Percentiles rank a stretch among this genome's conserved stretches.
Evolutionary conservation across 2,888 invertebrate species (phyloP).

Genomic region (Melikaiella ostensackeni): DNA sequence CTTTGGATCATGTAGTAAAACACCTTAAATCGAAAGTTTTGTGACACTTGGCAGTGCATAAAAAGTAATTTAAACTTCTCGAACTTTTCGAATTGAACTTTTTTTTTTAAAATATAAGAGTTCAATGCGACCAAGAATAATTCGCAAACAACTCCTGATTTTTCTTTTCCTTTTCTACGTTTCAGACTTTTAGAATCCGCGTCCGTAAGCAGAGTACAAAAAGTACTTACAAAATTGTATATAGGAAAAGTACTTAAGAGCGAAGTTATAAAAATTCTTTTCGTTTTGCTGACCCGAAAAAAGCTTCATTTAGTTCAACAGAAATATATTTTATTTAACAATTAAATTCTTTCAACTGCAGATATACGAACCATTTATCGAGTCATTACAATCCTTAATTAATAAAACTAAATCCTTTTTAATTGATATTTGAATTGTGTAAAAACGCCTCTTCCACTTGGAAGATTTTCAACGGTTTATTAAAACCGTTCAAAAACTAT

Average conservation of each 20-base stretch:
- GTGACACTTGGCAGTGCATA: not conserved
- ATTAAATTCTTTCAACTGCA: conserved; percentile 2
- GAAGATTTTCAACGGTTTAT: not conserved
- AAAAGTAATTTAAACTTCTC: not conserved
- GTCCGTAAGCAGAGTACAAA: conserved; percentile 24
- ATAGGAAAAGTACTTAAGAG: conserved; percentile 1
- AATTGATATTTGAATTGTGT: not conserved
- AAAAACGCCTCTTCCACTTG: not conserved
- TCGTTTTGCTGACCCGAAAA: conserved; percentile 6
- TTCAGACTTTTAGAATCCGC: not conserved
- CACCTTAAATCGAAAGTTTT: not conserved
- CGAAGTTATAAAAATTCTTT: not conserved
- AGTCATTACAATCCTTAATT: not conserved
- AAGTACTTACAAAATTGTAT: conserved; percentile 25
- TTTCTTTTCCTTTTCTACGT: not conserved
- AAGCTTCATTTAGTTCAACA: conserved; percentile 17
- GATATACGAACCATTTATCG: not conserved
- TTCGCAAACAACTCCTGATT: not conserved
- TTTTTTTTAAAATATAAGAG: not conserved
- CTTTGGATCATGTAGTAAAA: not conserved
- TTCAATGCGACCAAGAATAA: not conserved
- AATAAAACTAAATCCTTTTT: not conserved
- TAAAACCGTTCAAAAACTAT: too few species aligned
- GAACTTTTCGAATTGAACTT: not conserved
- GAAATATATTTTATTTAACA: conserved; percentile 23